Base-by-base conservation (phyloP, 2,888 invertebrate species). In the Bombyx huttoni region DNA sequence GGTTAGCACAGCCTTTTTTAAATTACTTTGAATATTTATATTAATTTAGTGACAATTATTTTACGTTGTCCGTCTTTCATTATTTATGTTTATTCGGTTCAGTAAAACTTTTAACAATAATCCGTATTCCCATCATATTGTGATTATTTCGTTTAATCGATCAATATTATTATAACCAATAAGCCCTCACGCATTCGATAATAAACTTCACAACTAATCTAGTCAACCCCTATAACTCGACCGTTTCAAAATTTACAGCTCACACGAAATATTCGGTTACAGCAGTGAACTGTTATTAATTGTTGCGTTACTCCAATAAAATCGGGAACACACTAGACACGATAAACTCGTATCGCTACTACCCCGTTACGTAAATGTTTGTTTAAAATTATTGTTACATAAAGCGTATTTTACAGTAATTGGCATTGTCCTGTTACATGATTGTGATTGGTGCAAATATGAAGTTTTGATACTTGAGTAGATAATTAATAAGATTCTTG, bases 141-240 rank as follows among this genome's bases (percentile, higher is more conserved):
- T 3, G 24, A 24, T 24, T 24, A 40, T 40, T 10, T 7, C 40
- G 40, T 40, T 40, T 10, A 1, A 8, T 40, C 40, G 8, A 40
- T 40, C 3, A 40, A 40, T 3, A 8, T 40, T 40, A 40, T 40
- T 40, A 40, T 40, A 40, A 7, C 40, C 40, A 5, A 40, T 40
- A 40, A 40, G 9, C 40, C 40, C 12, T 51, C 62, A 66, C 68
- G 72, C 64, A 70, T 24, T 24, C 24, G 65, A 46, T 46, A 68
- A 74, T 74, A 76, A 76, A 77, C 13, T 49, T 47, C 35, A 13
- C 24, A 62, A 60, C 54, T 64, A 78, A 81, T 78, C 78, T 75
- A 75, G 74, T 78, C 78, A 74, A 81, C 80, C 80, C 81, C 78
- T 73, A 79, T 77, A 73, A 73, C 72, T 70, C 70, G 68, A 65